Base-by-base conservation (phyloP, 2,888 invertebrate species). In the Sarcophaga carnaria region DNA sequence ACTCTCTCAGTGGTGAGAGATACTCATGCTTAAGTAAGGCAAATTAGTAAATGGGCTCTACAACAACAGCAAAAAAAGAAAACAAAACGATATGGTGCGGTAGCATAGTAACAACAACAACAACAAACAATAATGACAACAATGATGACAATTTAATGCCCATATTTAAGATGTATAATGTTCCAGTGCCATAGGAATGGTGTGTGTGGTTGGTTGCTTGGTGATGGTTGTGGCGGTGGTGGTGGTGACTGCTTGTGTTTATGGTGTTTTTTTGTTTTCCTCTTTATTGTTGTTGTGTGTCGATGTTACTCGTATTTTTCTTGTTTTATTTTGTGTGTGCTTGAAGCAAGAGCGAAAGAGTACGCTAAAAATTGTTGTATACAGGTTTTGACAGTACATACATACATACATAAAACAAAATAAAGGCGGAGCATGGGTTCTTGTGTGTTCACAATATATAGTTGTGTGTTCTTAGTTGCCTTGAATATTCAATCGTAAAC, bases 401-500 rank as follows among this genome's bases (percentile, higher is more conserved):
- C 17, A 4, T 17, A 59, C n/a, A 59, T n/a, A 59, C 37, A 78
- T 85, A 80, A 22, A 79, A 89, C 37, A 37, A 37, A 37, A 37
- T 37, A 89, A 90, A 91, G 91, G 91, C 91, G 91, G 91, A 90
- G 92, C 91, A 91, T 91, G 92, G 91, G 92, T 89, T 88, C 89
- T 77, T 78, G n/a, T 66, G 62, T 74, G 62, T 69, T 60, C 27
- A 62, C 10, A 37, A 37, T 37, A 37, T 37, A 5, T 37, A 37
- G 37, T 37, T 37, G 37, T 37, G 37, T 37, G 37, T 37, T 37
- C 37, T 37, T 37, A 37, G 8, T 37, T 37, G 37, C 37, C 37
- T 37, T 37, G 37, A 37, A 10, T 37, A 37, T 10, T 37, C 8
- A 37, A 37, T 37, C 37, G 37, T 37, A 37, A 37, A 2, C 37